Evolutionary conservation across 2,113 vertebrate genomes (phyloP).

Genomic region (Oncorhynchus mykiss): DNA sequence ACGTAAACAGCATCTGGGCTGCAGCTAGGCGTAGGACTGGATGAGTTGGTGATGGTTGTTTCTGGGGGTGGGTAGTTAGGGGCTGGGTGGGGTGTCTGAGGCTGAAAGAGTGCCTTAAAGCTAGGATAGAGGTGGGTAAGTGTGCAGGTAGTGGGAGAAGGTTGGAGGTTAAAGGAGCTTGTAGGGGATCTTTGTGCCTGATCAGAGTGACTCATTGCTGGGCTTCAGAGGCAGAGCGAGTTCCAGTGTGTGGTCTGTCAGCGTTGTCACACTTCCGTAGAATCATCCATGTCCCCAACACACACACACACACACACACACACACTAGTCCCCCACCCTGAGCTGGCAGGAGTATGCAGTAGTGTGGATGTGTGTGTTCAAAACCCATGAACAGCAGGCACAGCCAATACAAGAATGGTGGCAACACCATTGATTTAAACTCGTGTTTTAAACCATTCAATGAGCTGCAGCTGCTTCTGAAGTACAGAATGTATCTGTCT

Average conservation of each 20-base stretch:
- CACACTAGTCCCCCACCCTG: no score
- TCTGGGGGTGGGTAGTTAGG: not conserved
- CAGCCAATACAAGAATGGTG: no score
- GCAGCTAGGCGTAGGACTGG: not conserved
- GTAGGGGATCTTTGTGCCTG: not conserved
- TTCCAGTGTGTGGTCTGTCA: not conserved
- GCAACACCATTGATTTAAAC: no score
- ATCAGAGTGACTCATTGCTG: not conserved
- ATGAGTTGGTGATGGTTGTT: not conserved
- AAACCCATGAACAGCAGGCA: no score
- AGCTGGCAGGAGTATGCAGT: no score
- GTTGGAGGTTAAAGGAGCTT: not conserved
- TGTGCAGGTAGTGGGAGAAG: no score
- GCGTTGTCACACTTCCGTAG: not conserved
- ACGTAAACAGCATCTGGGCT: conserved; percentile 24
- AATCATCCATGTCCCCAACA: not conserved
- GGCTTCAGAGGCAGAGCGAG: not conserved
- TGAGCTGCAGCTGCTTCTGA: no score
- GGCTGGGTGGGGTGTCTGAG: not conserved
- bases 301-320: no score
- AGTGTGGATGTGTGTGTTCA: no score
- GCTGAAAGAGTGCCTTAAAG: not conserved
- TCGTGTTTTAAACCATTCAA: no score
- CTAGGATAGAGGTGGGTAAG: not conserved
- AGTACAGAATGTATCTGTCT: no score